Base-by-base conservation (phyloP, 2,888 invertebrate genomes). In the Oithona nana region DNA sequence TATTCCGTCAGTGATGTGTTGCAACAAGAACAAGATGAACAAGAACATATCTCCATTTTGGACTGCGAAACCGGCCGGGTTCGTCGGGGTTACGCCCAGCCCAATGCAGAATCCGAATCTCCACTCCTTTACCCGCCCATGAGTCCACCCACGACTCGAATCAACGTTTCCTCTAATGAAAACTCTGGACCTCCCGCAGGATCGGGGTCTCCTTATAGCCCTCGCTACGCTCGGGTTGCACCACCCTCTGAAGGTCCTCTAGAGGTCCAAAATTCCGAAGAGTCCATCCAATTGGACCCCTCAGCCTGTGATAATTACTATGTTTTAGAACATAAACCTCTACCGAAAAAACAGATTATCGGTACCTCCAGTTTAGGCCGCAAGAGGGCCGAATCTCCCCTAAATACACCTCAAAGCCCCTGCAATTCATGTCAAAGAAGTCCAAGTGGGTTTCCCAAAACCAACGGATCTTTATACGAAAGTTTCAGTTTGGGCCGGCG, bases 311-410 rank as follows among this genome's bases (percentile, higher is more conserved):
- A 57, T 57, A 57, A 29, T 29, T 11, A 39, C 39, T 39, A 39
- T 39, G n/a, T 57, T 24, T 29, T 57, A 8, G 57, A 57, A 22
- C 57, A 57, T 29, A 57, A 57, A 29, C 57, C 57, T 57, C 52
- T 52, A 8, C n/a, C 28, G 11, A n/a, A 29, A 13, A 26, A 48
- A 16, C 16, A 24, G n/a, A 49, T 28, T 29, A 50, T 50, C 11
- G 59, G 59, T 6, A 59, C 59, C n/a, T 50, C 50, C n/a, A 50
- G 49, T 26, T 49, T 59, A 22, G 59, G 59, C n/a, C 59, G 59
- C 13, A 54, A 54, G 54, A 26, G 26, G 39, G 16, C 39, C 39
- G 16, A 6, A 11, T 39, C 39, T 16, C 39, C 39, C 39, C 8
- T 16, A 6, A 39, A 16, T 16, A 11, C 39, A 16, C 6, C 8